A percentile compares a stretch with the other conserved stretches of the same genome.
These are phyloP conservation scores for Venturia canescens DNA, from an alignment of 1,140 invertebrate species.

Conservation along the genomic window DNA sequence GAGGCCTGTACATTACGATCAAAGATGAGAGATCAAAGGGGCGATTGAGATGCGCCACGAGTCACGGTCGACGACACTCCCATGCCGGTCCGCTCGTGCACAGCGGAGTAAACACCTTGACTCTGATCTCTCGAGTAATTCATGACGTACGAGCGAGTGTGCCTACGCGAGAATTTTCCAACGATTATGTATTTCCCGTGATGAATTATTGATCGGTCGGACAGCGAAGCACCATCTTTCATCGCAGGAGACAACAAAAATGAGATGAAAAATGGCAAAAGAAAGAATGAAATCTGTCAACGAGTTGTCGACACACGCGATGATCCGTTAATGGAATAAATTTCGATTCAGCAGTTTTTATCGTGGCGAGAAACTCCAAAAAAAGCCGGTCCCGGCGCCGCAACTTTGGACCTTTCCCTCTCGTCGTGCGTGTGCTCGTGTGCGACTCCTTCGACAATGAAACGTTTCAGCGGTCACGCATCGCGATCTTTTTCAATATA, in stretches of 20 bases:
- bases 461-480: background rate
- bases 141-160: background rate
- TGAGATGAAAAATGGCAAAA: background rate
- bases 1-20: background rate
- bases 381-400: constrained; percentile 1
- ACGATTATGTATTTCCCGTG: too few species aligned
- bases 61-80: constrained; percentile 5
- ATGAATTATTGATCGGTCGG: too few species aligned
- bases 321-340: background rate
- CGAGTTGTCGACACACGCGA: background rate
- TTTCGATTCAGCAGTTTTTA: background rate
- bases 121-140: background rate
- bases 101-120: background rate
- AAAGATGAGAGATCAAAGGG: background rate
- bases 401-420: constrained; percentile 8
- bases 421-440: background rate
- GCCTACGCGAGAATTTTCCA: background rate
- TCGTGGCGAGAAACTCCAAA: background rate
- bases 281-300: too few species aligned
- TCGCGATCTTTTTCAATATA: background rate
- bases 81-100: background rate
- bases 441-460: background rate
- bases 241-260: too few species aligned
- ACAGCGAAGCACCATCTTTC: too few species aligned
- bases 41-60: background rate